Evolutionary conservation across 1,140 invertebrate species (phyloP).

Genomic region (Cydia pomonella): DNA sequence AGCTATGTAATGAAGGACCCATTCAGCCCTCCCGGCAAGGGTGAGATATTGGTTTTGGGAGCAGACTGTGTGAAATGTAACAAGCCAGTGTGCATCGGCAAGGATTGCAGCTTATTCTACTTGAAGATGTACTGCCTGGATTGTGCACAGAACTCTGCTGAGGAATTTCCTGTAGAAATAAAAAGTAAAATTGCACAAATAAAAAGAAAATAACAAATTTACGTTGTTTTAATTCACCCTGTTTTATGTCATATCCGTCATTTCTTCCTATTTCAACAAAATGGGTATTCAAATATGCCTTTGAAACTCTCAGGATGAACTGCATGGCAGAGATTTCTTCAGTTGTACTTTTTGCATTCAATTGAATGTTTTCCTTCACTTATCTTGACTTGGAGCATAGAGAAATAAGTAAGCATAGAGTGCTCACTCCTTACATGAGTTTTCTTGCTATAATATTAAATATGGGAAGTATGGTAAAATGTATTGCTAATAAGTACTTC

Average conservation of each 20-base stretch:
- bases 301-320: too few species aligned
- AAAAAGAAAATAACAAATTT: constrained; percentile 41
- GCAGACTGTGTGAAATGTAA: constrained; percentile 86
- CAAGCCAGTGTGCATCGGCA: constrained; percentile 85
- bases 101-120: constrained; percentile 91
- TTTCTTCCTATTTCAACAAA: not conserved
- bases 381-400: too few species aligned
- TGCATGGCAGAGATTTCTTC: too few species aligned
- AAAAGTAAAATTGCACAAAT: constrained; percentile 55
- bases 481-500: too few species aligned
- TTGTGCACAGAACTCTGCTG: constrained; percentile 83
- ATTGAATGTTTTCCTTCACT: too few species aligned
- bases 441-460: too few species aligned
- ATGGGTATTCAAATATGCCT: too few species aligned
- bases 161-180: constrained; percentile 84
- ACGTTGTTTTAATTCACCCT: constrained; percentile 2
- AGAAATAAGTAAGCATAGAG: too few species aligned
- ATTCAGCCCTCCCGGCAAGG: constrained; percentile 84
- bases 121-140: constrained; percentile 85
- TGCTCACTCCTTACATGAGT: too few species aligned
- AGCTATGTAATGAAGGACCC: constrained; percentile 92
- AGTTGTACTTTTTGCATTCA: too few species aligned
- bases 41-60: constrained; percentile 87
- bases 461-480: too few species aligned
- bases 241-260: not conserved